Evolutionary conservation across 2,113 vertebrate genomes (phyloP).

Genomic region (Calyptomena viridis): DNA sequence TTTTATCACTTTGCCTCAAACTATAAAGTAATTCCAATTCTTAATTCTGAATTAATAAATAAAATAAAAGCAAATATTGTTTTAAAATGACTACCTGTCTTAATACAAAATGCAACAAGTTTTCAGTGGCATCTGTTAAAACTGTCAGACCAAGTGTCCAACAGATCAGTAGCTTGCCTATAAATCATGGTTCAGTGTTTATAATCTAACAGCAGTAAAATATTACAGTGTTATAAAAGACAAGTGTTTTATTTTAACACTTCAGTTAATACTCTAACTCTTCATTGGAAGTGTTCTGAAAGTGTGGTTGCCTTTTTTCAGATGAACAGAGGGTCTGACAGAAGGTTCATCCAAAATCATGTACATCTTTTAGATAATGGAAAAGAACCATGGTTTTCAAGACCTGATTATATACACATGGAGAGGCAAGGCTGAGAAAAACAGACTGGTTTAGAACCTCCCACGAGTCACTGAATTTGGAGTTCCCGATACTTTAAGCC

Average conservation of each 20-base stretch:
- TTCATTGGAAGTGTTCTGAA: not conserved
- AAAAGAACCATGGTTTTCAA: not conserved
- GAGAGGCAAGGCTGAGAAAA: slow-evolving; percentile 36
- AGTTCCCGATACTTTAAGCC: slow-evolving; percentile 40
- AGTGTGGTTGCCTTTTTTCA: not conserved
- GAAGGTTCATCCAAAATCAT: not conserved
- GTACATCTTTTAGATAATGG: not conserved
- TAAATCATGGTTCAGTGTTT: not conserved
- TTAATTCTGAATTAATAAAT: not conserved
- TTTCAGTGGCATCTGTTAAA: not conserved
- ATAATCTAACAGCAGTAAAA: not conserved
- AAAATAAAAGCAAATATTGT: not conserved
- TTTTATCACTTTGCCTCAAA: not conserved
- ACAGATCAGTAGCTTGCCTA: not conserved
- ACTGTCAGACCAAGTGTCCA: not conserved
- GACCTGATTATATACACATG: not conserved
- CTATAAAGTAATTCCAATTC: not conserved
- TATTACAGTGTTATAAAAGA: not conserved
- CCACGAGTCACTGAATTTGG: slow-evolving; percentile 45
- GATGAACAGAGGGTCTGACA: not conserved
- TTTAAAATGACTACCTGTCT: not conserved
- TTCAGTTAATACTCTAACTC: not conserved
- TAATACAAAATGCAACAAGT: not conserved
- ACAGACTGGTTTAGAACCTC: slow-evolving; percentile 36
- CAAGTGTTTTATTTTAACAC: not conserved